Evolutionary conservation across 2,113 vertebrate species (phyloP).

Genomic region (Scatophagus argus): DNA sequence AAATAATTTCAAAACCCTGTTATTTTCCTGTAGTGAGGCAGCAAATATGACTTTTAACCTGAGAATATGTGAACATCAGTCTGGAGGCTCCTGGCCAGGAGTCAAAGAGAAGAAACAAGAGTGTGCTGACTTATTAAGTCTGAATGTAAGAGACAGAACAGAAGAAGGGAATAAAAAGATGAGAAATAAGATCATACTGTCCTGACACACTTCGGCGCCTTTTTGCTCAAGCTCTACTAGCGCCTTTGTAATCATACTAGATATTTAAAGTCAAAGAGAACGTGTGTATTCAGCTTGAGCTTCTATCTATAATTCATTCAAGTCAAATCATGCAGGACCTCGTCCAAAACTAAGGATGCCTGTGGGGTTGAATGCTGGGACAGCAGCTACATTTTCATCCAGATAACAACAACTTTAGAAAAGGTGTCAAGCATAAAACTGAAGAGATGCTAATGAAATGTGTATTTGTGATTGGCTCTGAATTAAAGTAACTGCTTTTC

Average conservation of each 20-base stretch:
- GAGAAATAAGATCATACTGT: slow-evolving; percentile 15
- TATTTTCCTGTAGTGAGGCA: neutral
- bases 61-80: neutral
- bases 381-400: neutral
- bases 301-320: slow-evolving; percentile 42
- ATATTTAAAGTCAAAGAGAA: slow-evolving; percentile 38
- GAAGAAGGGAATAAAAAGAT: slow-evolving; percentile 15
- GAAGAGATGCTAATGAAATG: neutral
- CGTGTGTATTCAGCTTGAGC: neutral
- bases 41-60: neutral
- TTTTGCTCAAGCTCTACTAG: neutral
- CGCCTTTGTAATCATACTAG: slow-evolving; percentile 9
- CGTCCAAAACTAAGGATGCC: neutral
- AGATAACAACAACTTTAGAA: neutral
- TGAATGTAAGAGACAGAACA: slow-evolving; percentile 2
- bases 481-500: neutral
- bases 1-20: neutral
- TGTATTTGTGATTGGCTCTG: neutral
- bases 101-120: neutral
- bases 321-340: slow-evolving; percentile 47
- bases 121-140: neutral
- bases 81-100: neutral
- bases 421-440: neutral
- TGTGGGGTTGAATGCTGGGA: neutral
- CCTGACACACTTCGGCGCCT: neutral